Conservation (phyloP, 2,797 vertebrate species). For the Champsocephalus esox region DNA sequence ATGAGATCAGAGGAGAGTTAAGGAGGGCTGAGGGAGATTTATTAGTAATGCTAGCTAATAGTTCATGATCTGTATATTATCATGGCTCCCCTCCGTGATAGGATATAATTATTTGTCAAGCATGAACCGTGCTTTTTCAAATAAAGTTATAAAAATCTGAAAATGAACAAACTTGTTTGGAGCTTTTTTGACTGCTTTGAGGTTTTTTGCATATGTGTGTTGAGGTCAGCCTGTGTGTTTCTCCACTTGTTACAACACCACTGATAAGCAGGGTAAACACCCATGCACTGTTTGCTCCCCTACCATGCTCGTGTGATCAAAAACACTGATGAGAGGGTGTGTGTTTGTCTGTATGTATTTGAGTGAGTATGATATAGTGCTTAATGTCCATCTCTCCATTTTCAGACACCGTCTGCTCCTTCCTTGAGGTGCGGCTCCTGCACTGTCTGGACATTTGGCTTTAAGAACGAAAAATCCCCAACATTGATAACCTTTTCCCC, state of each 20-base stretch:
- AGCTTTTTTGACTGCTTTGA: constrained; percentile 37
- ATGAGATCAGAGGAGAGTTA: constrained; percentile 70
- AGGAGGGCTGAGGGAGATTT: constrained; percentile 56
- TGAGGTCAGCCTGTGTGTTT: constrained; percentile 71
- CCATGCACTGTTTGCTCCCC: constrained; percentile 74
- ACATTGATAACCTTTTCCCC: constrained; percentile 74
- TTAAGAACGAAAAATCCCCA: constrained; percentile 45
- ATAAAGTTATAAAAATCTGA: constrained; percentile 10
- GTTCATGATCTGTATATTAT: constrained; percentile 47
- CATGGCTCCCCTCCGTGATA: constrained; percentile 18
- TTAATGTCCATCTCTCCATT: constrained; percentile 32
- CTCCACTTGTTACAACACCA: constrained; percentile 82
- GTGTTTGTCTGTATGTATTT: constrained; percentile 9
- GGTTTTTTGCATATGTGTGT: constrained; percentile 41
- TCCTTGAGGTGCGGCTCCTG: constrained; percentile 32
- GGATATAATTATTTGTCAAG: constrained; percentile 3
- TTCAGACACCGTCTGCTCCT: constrained; percentile 20
- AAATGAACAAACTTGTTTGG: neutral
- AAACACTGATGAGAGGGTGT: constrained; percentile 56
- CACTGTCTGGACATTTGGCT: constrained; percentile 42
- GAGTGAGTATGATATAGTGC: constrained; percentile 15
- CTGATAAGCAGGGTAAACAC: constrained; percentile 84
- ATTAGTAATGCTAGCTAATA: constrained; percentile 48
- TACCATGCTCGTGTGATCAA: constrained; percentile 71
- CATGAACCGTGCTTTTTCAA: neutral